A percentile compares a stretch with the other conserved stretches of the same genome.
phyloP scores from a whole-genome alignment of 2,113 vertebrate genomes.

The Cairina moschata region DNA sequence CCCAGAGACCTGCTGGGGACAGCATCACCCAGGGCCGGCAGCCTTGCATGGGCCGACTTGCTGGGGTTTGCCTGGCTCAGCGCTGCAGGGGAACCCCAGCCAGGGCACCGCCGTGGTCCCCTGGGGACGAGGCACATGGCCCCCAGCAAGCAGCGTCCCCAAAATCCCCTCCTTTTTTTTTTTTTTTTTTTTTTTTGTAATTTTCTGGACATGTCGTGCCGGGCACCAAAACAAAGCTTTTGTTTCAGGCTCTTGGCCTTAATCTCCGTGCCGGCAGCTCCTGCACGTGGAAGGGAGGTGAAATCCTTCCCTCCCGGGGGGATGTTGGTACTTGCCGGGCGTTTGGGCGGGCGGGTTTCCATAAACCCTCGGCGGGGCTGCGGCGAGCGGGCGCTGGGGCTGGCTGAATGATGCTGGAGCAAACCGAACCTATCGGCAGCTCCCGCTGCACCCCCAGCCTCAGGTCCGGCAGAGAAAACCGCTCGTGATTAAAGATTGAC shows the following conservation, averaged over 20 bases:
- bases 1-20: neutral
- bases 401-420: neutral
- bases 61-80: neutral
- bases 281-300: neutral
- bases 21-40: neutral
- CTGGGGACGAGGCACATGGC: fast-evolving
- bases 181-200: too few species aligned
- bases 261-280: neutral
- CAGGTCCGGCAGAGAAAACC: neutral
- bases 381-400: neutral
- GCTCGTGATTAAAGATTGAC: slow-evolving; percentile 29
- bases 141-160: neutral
- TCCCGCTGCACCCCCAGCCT: neutral
- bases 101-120: neutral
- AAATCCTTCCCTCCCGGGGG: neutral
- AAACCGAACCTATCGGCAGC: neutral
- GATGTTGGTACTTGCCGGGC: neutral
- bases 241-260: neutral
- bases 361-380: neutral
- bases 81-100: neutral
- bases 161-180: neutral
- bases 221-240: neutral
- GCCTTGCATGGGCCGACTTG: slow-evolving; percentile 31
- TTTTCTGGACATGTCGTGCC: neutral
- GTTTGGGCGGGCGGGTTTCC: neutral